Evolutionary conservation across 2,797 vertebrate species (phyloP), one percentile per base, ranked within the genome.

Genomic region (Spheniscus humboldti): DNA sequence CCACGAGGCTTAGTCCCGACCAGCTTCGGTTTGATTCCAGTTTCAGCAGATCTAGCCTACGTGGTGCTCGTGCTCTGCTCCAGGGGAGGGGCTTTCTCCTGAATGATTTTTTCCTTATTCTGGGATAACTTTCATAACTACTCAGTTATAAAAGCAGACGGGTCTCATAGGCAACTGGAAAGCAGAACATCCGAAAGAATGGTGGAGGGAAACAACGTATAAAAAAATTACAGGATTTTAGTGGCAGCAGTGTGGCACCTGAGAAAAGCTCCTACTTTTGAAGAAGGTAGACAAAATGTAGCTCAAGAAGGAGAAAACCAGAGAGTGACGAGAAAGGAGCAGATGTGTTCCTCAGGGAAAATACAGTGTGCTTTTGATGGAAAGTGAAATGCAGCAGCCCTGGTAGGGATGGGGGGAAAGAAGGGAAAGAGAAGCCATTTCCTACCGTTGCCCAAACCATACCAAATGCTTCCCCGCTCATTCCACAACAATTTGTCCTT

Each of bases 41-140:
- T 59, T 30, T 33, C 15, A 37, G 71, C 56, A 63, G 39, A 22
- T 24, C 13, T 8, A 60, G 35, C 56, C 69, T 41, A 0, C 0
- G 0, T 1, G 0, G 4, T 60, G n/a, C 25, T 84, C 4, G 0
- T 48, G 39, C 23, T 47, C 59, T 17, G 25, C 66, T 59, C 47
- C 47, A 28, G 25, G 15, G 5, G 2, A 41, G 31, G 7, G 8
- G 8, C 13, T 85, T 72, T 45, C 75, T 47, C 25, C 13, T 1
- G 9, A 22, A 45, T 6, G 6, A 5, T 6, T 23, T 68, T 53
- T 43, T 3, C n/a, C 27, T 33, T 37, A 30, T 35, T 43, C 35
- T 50, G 53, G 30, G 8, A 7, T 25, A 52, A 45, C 23, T 57
- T 53, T 25, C 6, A 0, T 1, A 69, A 37, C 9, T 67, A 31